Evolutionary conservation across 2,797 vertebrate species (phyloP).

Genomic region (Acestrorhynchus altus): DNA sequence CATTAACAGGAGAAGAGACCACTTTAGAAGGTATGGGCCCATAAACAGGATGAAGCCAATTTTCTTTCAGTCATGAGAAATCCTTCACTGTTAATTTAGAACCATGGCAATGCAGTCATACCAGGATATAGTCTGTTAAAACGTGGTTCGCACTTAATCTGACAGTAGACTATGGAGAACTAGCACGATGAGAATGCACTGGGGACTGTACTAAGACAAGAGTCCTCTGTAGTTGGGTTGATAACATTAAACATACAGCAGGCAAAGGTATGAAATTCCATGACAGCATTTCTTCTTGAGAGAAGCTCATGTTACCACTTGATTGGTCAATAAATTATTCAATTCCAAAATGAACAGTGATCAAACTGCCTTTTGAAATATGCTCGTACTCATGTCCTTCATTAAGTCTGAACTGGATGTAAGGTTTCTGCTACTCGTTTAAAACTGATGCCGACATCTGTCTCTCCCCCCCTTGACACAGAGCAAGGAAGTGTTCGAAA

Average conservation of each 20-base stretch:
- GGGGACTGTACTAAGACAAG: too few relatives aligned
- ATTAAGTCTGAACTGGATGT: not conserved
- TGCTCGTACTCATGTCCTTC: too few relatives aligned
- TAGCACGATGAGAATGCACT: too few relatives aligned
- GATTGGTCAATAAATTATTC: too few relatives aligned
- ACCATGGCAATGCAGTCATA: not conserved
- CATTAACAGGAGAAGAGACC: conserved; percentile 89
- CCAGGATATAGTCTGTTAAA: not conserved
- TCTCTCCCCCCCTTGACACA: conserved; percentile 47
- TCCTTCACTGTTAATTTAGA: not conserved
- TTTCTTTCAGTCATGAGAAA: not conserved
- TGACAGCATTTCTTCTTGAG: not conserved
- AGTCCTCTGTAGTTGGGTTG: too few relatives aligned
- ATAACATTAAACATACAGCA: too few relatives aligned
- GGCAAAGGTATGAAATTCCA: not conserved
- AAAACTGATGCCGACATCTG: not conserved
- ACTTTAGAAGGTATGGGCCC: conserved; percentile 88
- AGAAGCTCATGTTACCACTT: too few relatives aligned
- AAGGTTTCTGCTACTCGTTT: not conserved
- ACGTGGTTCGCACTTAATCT: not conserved
- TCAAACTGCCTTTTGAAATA: too few relatives aligned
- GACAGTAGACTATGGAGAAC: not conserved
- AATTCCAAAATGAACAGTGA: too few relatives aligned
- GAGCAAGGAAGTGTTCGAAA: conserved; percentile 86
- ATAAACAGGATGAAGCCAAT: not conserved